These are phyloP conservation scores for Grantiella picta DNA, from an alignment of 2,113 vertebrate species.

Conservation along the genomic window DNA sequence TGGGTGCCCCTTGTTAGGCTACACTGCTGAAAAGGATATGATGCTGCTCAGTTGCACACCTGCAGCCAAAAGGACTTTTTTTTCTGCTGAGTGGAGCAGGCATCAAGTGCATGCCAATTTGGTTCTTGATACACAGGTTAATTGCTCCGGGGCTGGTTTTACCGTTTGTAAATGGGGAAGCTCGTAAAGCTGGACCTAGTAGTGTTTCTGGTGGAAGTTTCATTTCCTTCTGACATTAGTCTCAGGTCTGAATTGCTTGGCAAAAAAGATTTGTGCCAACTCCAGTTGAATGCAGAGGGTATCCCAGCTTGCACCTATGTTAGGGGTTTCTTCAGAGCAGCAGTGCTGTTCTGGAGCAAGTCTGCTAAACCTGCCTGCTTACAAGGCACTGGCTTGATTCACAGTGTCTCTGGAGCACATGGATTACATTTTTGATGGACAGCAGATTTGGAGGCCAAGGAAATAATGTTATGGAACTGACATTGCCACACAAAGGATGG, in stretches of 20 bases:
- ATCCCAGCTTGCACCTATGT: background rate
- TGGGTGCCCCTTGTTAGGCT: background rate
- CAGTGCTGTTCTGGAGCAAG: background rate
- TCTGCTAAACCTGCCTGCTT: background rate
- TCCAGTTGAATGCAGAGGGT: background rate
- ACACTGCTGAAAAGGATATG: background rate
- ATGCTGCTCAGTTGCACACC: background rate
- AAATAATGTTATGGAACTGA: background rate
- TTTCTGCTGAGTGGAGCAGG: background rate
- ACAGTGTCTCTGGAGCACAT: background rate
- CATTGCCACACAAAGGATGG: background rate
- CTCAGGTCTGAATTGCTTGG: background rate
- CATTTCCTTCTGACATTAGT: background rate
- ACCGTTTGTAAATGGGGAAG: background rate
- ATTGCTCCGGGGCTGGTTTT: background rate
- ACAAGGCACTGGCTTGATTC: background rate
- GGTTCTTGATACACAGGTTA: background rate
- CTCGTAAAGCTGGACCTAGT: background rate
- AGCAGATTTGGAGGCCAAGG: background rate
- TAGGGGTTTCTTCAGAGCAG: background rate
- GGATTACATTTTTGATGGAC: background rate
- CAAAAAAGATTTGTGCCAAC: background rate
- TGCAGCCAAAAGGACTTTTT: background rate
- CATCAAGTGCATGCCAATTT: background rate
- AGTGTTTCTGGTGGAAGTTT: background rate